These are phyloP conservation scores for Lanistes nyassanus DNA, from an alignment of 1,140 invertebrate species.

Conservation along the genomic window DNA sequence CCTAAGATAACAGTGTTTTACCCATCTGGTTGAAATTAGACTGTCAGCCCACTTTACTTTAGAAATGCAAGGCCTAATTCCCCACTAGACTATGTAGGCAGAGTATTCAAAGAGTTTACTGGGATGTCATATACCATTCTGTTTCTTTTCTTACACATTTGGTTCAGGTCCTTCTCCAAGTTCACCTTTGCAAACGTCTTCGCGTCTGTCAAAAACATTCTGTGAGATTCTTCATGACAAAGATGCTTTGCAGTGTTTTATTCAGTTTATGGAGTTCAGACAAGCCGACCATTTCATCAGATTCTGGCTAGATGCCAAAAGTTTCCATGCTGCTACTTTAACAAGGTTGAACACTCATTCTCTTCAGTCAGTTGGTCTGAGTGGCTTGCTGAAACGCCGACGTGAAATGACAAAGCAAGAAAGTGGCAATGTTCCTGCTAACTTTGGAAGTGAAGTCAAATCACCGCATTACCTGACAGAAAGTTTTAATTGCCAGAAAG, in stretches of 20 bases:
- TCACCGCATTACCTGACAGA: background rate
- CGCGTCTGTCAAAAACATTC: slow-evolving; percentile 74
- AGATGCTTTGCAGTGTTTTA: slow-evolving; percentile 77
- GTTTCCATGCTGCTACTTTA: slow-evolving; percentile 69
- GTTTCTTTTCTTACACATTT: background rate
- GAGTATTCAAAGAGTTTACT: too few species aligned
- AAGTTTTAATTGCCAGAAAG: background rate
- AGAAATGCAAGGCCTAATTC: too few species aligned
- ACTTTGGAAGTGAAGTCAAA: background rate
- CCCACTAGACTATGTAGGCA: too few species aligned
- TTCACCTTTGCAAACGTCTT: slow-evolving; percentile 49
- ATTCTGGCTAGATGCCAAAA: slow-evolving; percentile 81
- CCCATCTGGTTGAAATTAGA: too few species aligned
- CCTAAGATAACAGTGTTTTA: too few species aligned
- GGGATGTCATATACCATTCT: too few species aligned
- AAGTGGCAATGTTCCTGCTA: background rate
- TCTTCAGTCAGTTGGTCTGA: slow-evolving; percentile 46
- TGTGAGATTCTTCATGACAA: slow-evolving; percentile 76
- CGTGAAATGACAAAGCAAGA: slow-evolving; percentile 11
- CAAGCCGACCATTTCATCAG: slow-evolving; percentile 72
- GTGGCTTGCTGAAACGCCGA: slow-evolving; percentile 33
- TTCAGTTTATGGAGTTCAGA: slow-evolving; percentile 77
- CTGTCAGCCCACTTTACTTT: too few species aligned
- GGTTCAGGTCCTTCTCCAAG: background rate
- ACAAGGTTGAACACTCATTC: slow-evolving; percentile 55